Base-by-base conservation (phyloP, 2,113 vertebrate species). In the Tenrec ecaudatus region DNA sequence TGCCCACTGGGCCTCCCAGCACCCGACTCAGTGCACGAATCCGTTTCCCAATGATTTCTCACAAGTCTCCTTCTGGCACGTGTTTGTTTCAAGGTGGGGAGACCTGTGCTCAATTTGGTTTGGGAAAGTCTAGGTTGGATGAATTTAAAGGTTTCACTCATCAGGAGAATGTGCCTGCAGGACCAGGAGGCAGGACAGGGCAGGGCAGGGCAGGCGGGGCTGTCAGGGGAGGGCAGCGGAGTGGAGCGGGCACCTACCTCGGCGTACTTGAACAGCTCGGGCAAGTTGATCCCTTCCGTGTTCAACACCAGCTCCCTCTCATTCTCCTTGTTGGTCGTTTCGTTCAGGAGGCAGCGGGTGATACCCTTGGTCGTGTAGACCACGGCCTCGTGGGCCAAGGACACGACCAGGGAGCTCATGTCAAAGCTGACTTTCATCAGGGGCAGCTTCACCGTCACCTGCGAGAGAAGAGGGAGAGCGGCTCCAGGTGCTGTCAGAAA, bases 201-300 rank as follows among this genome's bases (percentile, higher is more conserved):
- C 0, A 2, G 29, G 40, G 11, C 58, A 3, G 15, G 15, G 33
- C 77, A 66, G 62, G 62, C 4, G 9, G 17, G 15, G n/a, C n/a
- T n/a, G n/a, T n/a, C 0, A 2, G 29, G 38, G 11, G 47, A 3
- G 15, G 15, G 33, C 77, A 66, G 64, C 40, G 40, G 40, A 40
- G 64, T 1, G 9, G 25, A 40, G 40, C 40, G 12, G 10, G 40
- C 1, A 97, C 98, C 0, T 94, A 99, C 99, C 47, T 99, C 98
- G 0, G 98, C 96, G 27, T 99, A 98, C 68, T 96, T 98, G 97
- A 99, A 99, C 27, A 99, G 97, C 97, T 99, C 99, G 0, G 97
- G 96, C 85, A 99, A 98, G 98, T 99, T 99, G 97, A 99, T 99
- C 33, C 99, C 99, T 71, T 99, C 99, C 0, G 99, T 99, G 91